Conservation (phyloP, 2,113 vertebrate species). For the Rousettus leschenaultii region DNA sequence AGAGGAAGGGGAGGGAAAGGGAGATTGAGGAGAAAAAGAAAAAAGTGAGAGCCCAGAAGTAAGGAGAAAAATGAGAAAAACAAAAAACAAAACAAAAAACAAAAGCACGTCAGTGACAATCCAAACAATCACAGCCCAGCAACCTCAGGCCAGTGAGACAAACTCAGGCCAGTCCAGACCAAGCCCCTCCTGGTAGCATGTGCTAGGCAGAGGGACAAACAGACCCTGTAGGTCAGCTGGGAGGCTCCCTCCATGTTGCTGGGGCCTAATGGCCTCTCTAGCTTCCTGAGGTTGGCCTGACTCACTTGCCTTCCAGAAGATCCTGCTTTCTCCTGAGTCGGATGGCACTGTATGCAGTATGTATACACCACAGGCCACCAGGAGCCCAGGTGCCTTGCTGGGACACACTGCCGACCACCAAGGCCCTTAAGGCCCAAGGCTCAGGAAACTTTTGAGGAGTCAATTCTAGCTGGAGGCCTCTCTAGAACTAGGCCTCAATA, state of each 20-base stretch:
- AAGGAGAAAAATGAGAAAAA: constrained; percentile 44
- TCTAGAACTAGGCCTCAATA: background rate
- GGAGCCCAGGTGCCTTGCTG: background rate
- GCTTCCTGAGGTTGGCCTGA: background rate
- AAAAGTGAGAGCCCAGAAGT: constrained; percentile 76
- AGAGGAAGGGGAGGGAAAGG: constrained; percentile 31
- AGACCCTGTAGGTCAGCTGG: background rate
- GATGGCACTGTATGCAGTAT: accelerated
- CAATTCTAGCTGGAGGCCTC: background rate
- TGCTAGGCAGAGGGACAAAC: background rate
- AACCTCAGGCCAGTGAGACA: constrained; percentile 21
- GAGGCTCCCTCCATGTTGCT: background rate
- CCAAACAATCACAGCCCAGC: constrained; percentile 58
- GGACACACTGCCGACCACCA: background rate
- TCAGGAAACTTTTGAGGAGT: background rate
- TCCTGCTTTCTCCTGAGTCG: background rate
- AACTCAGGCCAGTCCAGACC: background rate
- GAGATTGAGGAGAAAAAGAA: constrained; percentile 43
- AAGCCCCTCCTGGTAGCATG: background rate
- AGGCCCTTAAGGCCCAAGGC: background rate
- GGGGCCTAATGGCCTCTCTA: background rate
- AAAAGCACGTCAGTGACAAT: constrained; percentile 78
- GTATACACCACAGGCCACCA: background rate
- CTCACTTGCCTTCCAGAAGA: background rate
- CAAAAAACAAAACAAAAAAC: constrained; percentile 71